phyloP scores from a whole-genome alignment of 2,797 vertebrate species.

The Labeo calbasu region DNA sequence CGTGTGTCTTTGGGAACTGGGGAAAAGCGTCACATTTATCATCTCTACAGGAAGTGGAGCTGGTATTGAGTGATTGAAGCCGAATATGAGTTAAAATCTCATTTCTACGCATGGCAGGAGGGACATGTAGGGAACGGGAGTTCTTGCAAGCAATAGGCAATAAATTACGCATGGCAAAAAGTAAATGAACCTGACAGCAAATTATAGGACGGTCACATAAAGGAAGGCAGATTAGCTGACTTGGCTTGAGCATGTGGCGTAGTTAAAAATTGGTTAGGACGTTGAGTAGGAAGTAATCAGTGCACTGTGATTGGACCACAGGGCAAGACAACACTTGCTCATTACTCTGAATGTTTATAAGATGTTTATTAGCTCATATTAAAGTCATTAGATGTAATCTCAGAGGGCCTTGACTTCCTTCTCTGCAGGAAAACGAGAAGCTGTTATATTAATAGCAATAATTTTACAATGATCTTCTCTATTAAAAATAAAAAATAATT shows the following conservation, averaged over 20 bases:
- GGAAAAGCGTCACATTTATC: constrained; percentile 27
- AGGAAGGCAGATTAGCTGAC: neutral
- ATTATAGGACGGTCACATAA: constrained; percentile 15
- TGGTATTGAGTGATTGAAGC: constrained; percentile 19
- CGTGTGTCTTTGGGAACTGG: constrained; percentile 22
- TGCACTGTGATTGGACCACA: constrained; percentile 12
- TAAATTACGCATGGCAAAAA: neutral
- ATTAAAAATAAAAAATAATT: neutral
- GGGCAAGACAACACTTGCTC: constrained; percentile 17
- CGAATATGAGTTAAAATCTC: constrained; percentile 30
- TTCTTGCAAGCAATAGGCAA: neutral
- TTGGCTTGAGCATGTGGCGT: neutral
- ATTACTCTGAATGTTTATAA: constrained; percentile 11
- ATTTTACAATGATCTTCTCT: neutral
- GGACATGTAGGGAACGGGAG: neutral
- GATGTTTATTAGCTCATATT: constrained; percentile 30
- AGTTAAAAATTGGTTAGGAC: constrained; percentile 23
- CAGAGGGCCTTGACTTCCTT: neutral
- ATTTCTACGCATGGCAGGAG: constrained; percentile 21
- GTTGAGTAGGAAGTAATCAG: constrained; percentile 32
- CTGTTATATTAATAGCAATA: neutral
- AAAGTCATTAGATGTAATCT: constrained; percentile 15
- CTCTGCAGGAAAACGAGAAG: neutral
- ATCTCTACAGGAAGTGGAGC: constrained; percentile 23
- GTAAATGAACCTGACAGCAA: constrained; percentile 9